Conservation (phyloP, 1,140 invertebrate genomes). For the Drosophila repletoides region DNA sequence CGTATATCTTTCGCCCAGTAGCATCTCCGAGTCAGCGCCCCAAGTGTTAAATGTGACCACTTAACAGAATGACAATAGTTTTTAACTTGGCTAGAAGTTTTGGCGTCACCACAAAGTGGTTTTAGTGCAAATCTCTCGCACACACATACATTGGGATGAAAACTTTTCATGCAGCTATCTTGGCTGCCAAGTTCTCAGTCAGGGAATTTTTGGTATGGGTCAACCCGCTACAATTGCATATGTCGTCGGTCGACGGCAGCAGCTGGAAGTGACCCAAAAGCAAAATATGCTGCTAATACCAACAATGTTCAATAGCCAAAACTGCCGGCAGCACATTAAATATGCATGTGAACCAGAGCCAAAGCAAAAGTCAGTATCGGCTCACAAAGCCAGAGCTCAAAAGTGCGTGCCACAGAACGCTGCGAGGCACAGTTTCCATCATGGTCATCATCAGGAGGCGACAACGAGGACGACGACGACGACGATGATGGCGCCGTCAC, state of each 20-base stretch:
- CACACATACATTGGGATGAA: conserved; percentile 17
- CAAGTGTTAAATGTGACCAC: conserved; percentile 81
- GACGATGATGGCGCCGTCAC: neutral
- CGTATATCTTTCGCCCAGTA: conserved; percentile 16
- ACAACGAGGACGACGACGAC: neutral
- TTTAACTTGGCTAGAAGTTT: conserved; percentile 81
- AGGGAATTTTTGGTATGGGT: conserved; percentile 5
- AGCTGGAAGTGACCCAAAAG: conserved; percentile 69
- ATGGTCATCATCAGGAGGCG: conserved; percentile 30
- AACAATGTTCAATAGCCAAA: conserved; percentile 38
- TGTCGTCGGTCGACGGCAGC: conserved; percentile 59
- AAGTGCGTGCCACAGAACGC: conserved; percentile 55
- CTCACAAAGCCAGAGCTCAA: too few relatives aligned
- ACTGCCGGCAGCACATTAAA: conserved; percentile 53
- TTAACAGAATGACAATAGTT: conserved; percentile 81
- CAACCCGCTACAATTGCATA: conserved; percentile 59
- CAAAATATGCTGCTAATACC: conserved; percentile 78
- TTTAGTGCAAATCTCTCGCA: conserved; percentile 67
- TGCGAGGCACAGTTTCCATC: conserved; percentile 29
- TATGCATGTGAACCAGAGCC: conserved; percentile 61
- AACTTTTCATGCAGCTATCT: conserved; percentile 55
- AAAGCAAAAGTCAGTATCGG: too few relatives aligned
- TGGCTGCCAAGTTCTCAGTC: conserved; percentile 54
- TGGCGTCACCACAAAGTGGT: conserved; percentile 80
- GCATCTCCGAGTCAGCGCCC: conserved; percentile 51